Evolutionary conservation across 23 tunicate genomes (phyloP).

Genomic region (Trididemnum miniatum): DNA sequence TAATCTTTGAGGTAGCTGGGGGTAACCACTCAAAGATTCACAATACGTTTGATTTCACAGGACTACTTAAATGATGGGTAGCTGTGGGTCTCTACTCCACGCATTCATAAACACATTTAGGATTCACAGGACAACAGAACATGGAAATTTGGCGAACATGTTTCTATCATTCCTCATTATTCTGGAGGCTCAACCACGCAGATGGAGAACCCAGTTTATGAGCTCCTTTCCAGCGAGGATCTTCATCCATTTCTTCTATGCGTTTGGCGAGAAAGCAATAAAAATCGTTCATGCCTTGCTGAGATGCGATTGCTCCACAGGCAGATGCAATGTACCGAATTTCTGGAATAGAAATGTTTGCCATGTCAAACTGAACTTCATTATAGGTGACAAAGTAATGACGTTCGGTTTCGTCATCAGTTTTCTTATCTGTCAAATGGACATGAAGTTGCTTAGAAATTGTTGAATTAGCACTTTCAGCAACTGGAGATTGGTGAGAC

Average conservation of each 20-base stretch:
- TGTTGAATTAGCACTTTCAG: background rate
- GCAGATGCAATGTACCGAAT: slow-evolving; percentile 61
- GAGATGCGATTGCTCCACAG: slow-evolving; percentile 39
- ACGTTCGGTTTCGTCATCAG: background rate
- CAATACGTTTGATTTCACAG: no score
- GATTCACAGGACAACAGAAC: no score
- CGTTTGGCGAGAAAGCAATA: slow-evolving; percentile 55
- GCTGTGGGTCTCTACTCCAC: no score
- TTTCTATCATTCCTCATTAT: background rate
- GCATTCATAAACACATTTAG: no score
- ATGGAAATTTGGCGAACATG: no score
- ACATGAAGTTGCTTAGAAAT: background rate
- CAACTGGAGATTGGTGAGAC: background rate
- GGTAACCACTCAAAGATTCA: no score
- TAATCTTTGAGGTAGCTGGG: no score
- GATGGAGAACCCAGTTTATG: slow-evolving; percentile 51
- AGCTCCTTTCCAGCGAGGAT: slow-evolving; percentile 54
- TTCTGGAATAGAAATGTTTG: slow-evolving; percentile 34
- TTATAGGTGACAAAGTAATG: slow-evolving; percentile 64
- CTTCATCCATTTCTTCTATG: slow-evolving; percentile 20
- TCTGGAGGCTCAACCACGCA: slow-evolving; percentile 63
- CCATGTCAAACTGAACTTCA: slow-evolving; percentile 68
- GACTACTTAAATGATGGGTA: no score
- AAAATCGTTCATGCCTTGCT: slow-evolving; percentile 59
- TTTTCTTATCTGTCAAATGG: background rate